Evolutionary conservation across 1,140 invertebrate genomes (phyloP).

Genomic region (Prorops nasuta): DNA sequence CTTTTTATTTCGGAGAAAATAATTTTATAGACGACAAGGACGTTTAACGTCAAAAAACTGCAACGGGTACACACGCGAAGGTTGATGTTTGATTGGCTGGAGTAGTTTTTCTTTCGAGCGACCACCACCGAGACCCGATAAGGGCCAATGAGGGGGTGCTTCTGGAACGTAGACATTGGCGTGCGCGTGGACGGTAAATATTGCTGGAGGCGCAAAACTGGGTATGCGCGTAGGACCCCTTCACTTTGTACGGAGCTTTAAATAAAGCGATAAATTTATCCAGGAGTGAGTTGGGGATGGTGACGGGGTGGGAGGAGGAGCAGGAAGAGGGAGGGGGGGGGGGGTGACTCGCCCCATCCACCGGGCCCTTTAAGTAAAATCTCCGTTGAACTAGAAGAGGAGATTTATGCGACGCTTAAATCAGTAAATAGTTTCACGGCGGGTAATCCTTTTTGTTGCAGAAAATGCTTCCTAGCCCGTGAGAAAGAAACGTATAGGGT

Average conservation of each 20-base stretch:
- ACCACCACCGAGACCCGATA: no score
- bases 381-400: constrained; percentile 17
- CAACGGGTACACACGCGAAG: no score
- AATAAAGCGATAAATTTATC: constrained; percentile 30
- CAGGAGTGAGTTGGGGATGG: background rate
- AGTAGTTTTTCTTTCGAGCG: no score
- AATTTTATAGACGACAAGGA: no score
- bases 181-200: constrained; percentile 28
- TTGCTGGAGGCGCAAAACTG: constrained; percentile 10
- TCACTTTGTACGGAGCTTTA: constrained; percentile 15
- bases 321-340: background rate
- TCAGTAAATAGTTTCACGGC: constrained; percentile 29
- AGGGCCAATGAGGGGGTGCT: no score
- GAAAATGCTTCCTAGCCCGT: constrained; percentile 1
- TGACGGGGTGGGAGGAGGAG: background rate
- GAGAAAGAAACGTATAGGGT: background rate
- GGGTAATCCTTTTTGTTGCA: constrained; percentile 19
- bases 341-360: background rate
- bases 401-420: constrained; percentile 29
- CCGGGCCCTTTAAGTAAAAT: constrained; percentile 22
- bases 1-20: no score
- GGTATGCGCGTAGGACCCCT: constrained; percentile 8
- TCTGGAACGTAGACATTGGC: constrained; percentile 14
- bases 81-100: no score
- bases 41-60: no score